Conservation (phyloP, 2,888 invertebrate species). For the Napeogenes inachia region DNA sequence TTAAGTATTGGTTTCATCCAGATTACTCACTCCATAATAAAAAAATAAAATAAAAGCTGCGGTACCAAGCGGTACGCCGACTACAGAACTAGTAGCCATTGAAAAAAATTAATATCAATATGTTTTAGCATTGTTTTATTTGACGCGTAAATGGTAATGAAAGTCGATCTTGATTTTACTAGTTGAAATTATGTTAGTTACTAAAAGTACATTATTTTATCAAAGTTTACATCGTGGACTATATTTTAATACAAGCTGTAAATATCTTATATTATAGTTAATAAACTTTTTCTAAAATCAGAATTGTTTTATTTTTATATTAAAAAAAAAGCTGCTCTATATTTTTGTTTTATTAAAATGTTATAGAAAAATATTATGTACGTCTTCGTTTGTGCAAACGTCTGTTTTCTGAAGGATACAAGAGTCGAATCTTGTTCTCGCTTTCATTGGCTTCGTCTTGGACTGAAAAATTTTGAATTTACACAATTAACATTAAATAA, state of each 20-base stretch:
- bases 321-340: no score
- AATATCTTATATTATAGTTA: conserved; percentile 55
- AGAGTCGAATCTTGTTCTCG: conserved; percentile 39
- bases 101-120: no score
- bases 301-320: conserved; percentile 2
- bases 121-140: no score
- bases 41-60: no score
- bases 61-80: no score
- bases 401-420: conserved; percentile 49
- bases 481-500: background rate
- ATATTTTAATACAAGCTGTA: conserved; percentile 56
- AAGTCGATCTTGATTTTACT: conserved; percentile 12
- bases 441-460: conserved; percentile 44
- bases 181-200: conserved; percentile 31
- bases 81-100: no score
- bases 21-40: no score
- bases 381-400: conserved; percentile 22
- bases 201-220: conserved; percentile 55
- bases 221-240: conserved; percentile 45
- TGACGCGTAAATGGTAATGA: background rate
- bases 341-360: no score
- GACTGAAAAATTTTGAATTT: conserved; percentile 38
- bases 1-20: no score
- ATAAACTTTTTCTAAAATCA: conserved; percentile 35
- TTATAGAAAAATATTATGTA: background rate